A percentile compares a stretch with the other conserved stretches of the same genome.
Evolutionary conservation across 2,797 vertebrate species (phyloP).

Genomic region (Neostethus bicornis): DNA sequence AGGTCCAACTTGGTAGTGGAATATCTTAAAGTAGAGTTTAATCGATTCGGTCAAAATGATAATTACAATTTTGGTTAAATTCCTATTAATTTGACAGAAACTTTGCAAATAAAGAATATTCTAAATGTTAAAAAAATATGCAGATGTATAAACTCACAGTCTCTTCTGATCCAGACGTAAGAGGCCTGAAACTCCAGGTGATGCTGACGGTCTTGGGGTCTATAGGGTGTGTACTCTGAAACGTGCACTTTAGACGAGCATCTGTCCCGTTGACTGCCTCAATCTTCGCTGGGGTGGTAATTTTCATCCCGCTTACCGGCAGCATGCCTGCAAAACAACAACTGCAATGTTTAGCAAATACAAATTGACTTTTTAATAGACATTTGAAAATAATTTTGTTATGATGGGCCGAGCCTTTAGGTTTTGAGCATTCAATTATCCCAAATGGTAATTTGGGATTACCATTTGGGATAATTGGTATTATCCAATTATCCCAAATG

Average conservation of each 20-base stretch:
- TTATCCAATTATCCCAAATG: no score
- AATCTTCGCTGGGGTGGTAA: constrained; percentile 82
- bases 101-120: constrained; percentile 20
- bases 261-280: constrained; percentile 91
- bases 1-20: constrained; percentile 82
- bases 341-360: constrained; percentile 3
- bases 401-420: no score
- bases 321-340: constrained; percentile 73
- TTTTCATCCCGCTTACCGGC: constrained; percentile 80
- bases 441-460: no score
- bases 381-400: no score
- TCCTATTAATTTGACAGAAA: constrained; percentile 1
- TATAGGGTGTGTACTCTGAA: constrained; percentile 79
- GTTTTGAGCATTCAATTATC: no score
- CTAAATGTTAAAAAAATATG: constrained; percentile 30
- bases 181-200: constrained; percentile 90
- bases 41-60: neutral
- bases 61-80: neutral
- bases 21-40: constrained; percentile 75
- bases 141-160: constrained; percentile 78
- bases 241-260: constrained; percentile 89
- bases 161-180: constrained; percentile 77
- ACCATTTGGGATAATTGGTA: no score
- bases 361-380: no score
- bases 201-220: constrained; percentile 68